Percentiles rank a stretch among this genome's conserved stretches.
Evolutionary conservation across 2,797 vertebrate genomes (phyloP).

Genomic region (Clarias laeviceps): DNA sequence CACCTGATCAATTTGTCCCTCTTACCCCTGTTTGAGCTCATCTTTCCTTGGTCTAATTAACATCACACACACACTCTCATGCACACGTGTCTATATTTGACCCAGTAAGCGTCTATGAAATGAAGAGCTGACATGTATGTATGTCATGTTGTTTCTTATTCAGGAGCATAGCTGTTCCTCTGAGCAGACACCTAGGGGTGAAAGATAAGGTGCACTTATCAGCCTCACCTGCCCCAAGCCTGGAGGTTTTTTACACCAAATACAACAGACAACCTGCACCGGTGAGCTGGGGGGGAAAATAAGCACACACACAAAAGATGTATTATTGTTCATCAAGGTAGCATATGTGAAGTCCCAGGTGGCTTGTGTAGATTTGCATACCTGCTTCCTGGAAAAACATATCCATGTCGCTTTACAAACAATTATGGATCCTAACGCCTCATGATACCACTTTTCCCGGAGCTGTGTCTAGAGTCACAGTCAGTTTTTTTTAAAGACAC

Average conservation of each 20-base stretch:
- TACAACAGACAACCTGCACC: constrained; percentile 67
- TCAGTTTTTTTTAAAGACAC: not conserved
- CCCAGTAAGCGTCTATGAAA: not conserved
- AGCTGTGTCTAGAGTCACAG: not conserved
- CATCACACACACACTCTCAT: not conserved
- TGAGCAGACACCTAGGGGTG: constrained; percentile 82
- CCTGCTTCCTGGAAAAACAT: constrained; percentile 37
- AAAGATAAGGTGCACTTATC: constrained; percentile 70
- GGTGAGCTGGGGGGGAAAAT: constrained; percentile 58
- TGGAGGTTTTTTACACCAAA: constrained; percentile 81
- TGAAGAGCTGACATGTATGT: not conserved
- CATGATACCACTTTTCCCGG: not conserved
- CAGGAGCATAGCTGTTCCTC: constrained; percentile 81
- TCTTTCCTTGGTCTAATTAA: constrained; percentile 33
- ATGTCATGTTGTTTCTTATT: constrained; percentile 37
- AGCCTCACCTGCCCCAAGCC: constrained; percentile 62
- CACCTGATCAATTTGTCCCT: constrained; percentile 37
- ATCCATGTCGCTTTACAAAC: not conserved
- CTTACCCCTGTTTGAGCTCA: constrained; percentile 37
- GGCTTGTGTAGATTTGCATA: constrained; percentile 20
- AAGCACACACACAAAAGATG: constrained; percentile 30
- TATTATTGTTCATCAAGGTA: constrained; percentile 34
- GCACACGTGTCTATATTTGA: not conserved
- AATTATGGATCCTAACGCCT: constrained; percentile 2
- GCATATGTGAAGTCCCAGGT: constrained; percentile 18